Evolutionary conservation across 2,797 vertebrate species (phyloP).

Genomic region (Malurus leucopterus): DNA sequence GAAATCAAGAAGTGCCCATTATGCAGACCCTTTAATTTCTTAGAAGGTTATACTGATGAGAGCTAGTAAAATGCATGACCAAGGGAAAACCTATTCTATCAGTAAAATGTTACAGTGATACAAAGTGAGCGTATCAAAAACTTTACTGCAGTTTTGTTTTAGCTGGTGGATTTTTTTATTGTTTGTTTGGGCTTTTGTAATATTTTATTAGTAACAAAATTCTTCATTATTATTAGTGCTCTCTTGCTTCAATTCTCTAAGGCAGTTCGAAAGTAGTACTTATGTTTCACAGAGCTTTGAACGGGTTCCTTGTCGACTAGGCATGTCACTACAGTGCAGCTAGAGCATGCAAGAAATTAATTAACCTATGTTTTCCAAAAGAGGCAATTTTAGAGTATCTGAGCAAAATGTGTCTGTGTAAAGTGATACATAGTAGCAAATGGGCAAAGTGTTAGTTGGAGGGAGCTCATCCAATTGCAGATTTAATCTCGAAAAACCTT

Average conservation of each 20-base stretch:
- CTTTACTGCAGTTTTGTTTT: not conserved
- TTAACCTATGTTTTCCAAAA: not conserved
- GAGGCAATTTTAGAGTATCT: not conserved
- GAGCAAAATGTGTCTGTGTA: not conserved
- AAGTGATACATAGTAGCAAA: not conserved
- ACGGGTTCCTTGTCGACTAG: not conserved
- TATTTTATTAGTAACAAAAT: not conserved
- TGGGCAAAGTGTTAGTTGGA: not conserved
- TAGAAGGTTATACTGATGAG: not conserved
- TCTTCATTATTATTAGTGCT: not conserved
- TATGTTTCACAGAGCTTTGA: not conserved
- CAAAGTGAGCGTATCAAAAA: not conserved
- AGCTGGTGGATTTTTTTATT: not conserved
- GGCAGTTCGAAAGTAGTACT: not conserved
- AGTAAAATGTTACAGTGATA: not conserved
- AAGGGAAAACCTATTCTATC: not conserved
- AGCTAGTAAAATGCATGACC: not conserved
- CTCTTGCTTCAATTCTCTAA: not conserved
- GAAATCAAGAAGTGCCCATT: conserved; percentile 47
- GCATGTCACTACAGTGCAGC: not conserved
- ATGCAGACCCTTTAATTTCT: conserved; percentile 28
- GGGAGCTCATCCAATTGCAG: not conserved
- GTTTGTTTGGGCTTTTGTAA: not conserved
- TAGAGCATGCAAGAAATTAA: not conserved
- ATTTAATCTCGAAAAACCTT: not conserved